Conservation (phyloP, 2,113 vertebrate genomes). For the Archocentrus centrarchus region DNA sequence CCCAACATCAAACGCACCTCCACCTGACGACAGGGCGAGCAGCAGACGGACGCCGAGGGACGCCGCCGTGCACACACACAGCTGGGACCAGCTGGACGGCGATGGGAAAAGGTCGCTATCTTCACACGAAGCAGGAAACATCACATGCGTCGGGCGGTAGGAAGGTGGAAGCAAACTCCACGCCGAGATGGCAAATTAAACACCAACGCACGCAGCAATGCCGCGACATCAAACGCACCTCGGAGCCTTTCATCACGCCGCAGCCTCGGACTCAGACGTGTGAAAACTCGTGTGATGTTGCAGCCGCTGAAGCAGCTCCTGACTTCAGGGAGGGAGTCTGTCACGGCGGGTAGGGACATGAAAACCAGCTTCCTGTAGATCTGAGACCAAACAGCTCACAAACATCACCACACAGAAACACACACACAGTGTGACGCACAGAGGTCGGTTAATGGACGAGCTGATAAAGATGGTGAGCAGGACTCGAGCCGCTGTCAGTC, state of each 20-base stretch:
- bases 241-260: neutral
- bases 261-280: neutral
- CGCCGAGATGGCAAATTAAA: neutral
- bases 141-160: neutral
- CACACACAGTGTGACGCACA: neutral
- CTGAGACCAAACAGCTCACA: neutral
- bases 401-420: neutral
- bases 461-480: neutral
- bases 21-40: neutral
- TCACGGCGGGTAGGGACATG: neutral
- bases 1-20: conserved; percentile 24
- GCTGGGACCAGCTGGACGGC: conserved; percentile 1
- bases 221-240: neutral
- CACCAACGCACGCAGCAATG: neutral
- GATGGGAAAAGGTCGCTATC: neutral
- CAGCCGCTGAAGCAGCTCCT: neutral
- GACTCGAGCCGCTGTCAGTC: neutral
- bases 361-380: neutral
- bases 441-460: neutral
- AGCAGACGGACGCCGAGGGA: neutral
- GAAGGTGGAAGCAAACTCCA: neutral
- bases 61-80: neutral
- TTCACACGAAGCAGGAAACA: neutral
- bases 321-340: neutral
- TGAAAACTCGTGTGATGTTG: neutral